These are phyloP conservation scores for Oreochromis tanganicae DNA, from an alignment of 2,113 vertebrate species.

Conservation along the genomic window DNA sequence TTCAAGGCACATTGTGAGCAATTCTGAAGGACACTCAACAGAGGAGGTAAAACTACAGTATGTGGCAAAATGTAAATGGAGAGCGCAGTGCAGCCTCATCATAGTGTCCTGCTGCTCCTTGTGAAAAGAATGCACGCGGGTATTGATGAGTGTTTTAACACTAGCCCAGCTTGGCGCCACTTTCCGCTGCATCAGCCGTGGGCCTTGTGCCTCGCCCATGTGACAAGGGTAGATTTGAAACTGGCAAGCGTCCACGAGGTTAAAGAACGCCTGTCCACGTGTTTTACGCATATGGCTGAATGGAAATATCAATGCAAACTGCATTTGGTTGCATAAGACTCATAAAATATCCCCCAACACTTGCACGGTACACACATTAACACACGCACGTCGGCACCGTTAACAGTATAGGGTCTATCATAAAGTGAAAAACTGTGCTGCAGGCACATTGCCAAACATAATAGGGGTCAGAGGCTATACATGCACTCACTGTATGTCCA, in stretches of 20 bases:
- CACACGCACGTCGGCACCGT: background rate
- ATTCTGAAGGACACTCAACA: background rate
- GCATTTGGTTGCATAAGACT: background rate
- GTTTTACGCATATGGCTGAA: background rate
- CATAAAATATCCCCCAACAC: background rate
- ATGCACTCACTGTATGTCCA: conserved; percentile 20
- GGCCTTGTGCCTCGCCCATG: conserved; percentile 16
- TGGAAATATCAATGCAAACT: conserved; percentile 48
- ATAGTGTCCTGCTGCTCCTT: background rate
- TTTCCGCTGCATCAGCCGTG: conserved; percentile 51
- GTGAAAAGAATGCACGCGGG: background rate
- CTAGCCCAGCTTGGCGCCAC: conserved; percentile 15
- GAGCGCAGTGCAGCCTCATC: background rate
- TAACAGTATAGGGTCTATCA: background rate
- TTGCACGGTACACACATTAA: background rate
- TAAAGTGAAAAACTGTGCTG: conserved; percentile 4
- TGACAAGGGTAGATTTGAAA: conserved; percentile 31
- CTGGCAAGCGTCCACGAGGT: conserved; percentile 16
- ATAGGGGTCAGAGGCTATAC: conserved; percentile 37
- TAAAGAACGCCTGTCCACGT: background rate
- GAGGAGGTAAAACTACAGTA: background rate
- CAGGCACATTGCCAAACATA: background rate
- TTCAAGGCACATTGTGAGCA: background rate
- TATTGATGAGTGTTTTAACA: conserved; percentile 41
- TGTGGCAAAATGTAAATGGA: background rate